Base-by-base conservation (phyloP, 2,113 vertebrate genomes). In the Plecotus auritus region DNA sequence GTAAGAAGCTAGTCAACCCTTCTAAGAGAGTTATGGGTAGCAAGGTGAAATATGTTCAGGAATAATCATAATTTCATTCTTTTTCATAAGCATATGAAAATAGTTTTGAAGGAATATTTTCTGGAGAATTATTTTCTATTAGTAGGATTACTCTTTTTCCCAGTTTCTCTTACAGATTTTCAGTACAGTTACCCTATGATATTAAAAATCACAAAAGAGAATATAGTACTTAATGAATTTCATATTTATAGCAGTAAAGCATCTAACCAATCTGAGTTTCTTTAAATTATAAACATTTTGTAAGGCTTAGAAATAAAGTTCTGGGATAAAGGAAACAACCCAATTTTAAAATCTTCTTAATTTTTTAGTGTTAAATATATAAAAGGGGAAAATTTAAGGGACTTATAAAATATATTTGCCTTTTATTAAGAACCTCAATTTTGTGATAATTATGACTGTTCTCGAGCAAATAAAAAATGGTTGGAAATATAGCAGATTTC, bases 171-270 rank as follows among this genome's bases (percentile, higher is more conserved):
- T 88, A 11, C 10, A 73, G 54, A 64, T 45, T 8, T 95, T 92
- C 8, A 88, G 7, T 86, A 30, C 37, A 51, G 11, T 70, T 89
- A 47, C 9, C 5, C 9, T 66, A 8, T 76, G 51, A 5, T 74
- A 47, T 92, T 93, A 93, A 89, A 96, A 94, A 35, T 88, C 28
- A 88, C 1, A 80, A 78, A 90, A 92, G 82, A 89, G 7, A 95
- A 49, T 83, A 61, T 54, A 8, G 2, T 87, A 0, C 23, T 92
- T 17, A 42, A 42, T 61, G 85, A 61, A 59, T 91, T 83, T 93
- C 35, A 86, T 30, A 49, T 42, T 95, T 67, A 74, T 47, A 45
- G 1, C 54, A 88, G 35, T 54, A 26, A 23, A 85, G 4, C 66
- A 64, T 78, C 70, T 61, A 49, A 56, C 32, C 49, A 86, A 51